Evolutionary conservation across 2,113 vertebrate genomes (phyloP), one percentile per base, ranked within the genome.

Genomic region (Phyllostomus discolor): DNA sequence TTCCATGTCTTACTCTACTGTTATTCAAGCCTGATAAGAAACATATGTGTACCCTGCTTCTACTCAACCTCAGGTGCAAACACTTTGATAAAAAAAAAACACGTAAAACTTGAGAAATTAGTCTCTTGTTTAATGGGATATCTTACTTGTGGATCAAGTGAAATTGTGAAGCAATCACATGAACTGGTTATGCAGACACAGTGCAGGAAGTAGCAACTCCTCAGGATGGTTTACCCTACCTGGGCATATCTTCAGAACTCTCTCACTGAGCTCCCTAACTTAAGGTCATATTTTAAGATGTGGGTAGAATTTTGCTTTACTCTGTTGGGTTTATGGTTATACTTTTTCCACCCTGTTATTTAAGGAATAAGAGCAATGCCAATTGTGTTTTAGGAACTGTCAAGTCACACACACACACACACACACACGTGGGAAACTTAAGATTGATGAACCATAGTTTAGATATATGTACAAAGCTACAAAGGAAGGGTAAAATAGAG

Each of bases 31-130:
- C 24, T 67, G 33, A 73, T 62, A 54, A 54, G 12, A 73, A 95
- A 33, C 10, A 35, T 8, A 46, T 2, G 33, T 0, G 2, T 69
- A 14, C 0, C 7, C 15, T 35, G 6, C 4, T 8, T 48, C 33
- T 52, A 26, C 24, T 31, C 14, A n/a, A 4, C 31, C 50, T 41
- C 16, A 22, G 20, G n/a, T 10, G 26, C 52, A 96, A 38, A 94
- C 3, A 72, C 24, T 67, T 28, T 33, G 20, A 38, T 76, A 41
- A 28, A 64, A 14, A 28, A 64, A 14, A 80, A 67, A 91, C 67
- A 28, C 7, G 28, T 28, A 24, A 90, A 87, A 73, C 26, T 10
- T 84, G 41, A 66, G 2, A 80, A 80, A 48, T n/a, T 46, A 26
- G 24, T 33, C 15, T 91, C 75, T 69, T 54, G 2, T 72, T 83